phyloP scores from a whole-genome alignment of 2,797 vertebrate genomes.

The Alca torda region DNA sequence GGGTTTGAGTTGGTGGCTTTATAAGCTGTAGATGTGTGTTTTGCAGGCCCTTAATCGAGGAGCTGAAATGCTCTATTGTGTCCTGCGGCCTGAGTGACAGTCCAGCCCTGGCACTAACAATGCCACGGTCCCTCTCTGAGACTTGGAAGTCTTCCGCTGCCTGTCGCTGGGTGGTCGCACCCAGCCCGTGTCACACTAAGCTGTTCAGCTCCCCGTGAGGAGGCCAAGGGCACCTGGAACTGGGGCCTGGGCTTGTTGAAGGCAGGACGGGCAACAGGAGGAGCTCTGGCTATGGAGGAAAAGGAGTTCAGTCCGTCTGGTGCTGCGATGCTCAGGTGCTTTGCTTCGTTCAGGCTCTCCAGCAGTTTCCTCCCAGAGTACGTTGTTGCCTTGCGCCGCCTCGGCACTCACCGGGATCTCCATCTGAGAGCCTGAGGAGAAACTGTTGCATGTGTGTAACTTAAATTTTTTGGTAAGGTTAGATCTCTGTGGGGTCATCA shows the following conservation, averaged over 20 bases:
- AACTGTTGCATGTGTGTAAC: neutral
- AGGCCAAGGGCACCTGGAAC: neutral
- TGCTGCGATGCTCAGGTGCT: neutral
- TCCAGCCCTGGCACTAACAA: neutral
- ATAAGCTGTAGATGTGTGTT: neutral
- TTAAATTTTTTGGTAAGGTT: neutral
- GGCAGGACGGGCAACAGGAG: neutral
- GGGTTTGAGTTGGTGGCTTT: neutral
- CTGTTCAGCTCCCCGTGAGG: rapidly evolving
- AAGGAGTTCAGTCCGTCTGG: neutral
- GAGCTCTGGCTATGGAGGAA: neutral
- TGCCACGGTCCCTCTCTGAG: neutral
- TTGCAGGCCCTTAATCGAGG: neutral
- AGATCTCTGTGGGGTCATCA: neutral
- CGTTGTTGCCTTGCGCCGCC: rapidly evolving
- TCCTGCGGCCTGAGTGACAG: neutral
- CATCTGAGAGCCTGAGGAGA: neutral
- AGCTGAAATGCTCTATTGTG: slow-evolving; percentile 39
- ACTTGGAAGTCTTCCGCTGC: neutral
- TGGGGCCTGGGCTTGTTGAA: neutral
- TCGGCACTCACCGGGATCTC: neutral
- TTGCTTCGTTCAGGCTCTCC: neutral
- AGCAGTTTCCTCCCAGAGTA: neutral
- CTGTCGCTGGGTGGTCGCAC: slow-evolving; percentile 16
- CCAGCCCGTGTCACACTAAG: neutral